These are phyloP conservation scores for Dermolepida albohirtum DNA, from an alignment of 2,888 invertebrate species.

Conservation along the genomic window DNA sequence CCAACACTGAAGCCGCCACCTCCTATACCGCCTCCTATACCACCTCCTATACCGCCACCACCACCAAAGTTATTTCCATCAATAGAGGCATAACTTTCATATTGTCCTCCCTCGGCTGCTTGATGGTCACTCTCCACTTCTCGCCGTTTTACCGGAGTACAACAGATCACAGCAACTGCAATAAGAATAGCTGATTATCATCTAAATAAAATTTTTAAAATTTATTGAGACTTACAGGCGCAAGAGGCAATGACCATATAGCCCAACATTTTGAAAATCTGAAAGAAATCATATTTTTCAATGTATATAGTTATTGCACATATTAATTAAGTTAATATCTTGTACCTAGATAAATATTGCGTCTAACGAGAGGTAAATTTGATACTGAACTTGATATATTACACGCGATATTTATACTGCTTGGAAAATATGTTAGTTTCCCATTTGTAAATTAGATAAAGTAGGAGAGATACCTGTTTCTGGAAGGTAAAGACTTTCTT, in stretches of 20 bases:
- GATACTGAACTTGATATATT: slow-evolving; percentile 23
- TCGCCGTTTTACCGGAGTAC: slow-evolving; percentile 35
- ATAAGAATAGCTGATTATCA: not conserved
- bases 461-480: slow-evolving; percentile 24
- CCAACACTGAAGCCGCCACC: slow-evolving; percentile 76
- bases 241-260: slow-evolving; percentile 30
- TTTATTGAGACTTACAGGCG: slow-evolving; percentile 15
- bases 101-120: slow-evolving; percentile 48
- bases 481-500: slow-evolving; percentile 24
- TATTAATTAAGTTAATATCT: not conserved
- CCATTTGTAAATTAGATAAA: slow-evolving; percentile 14
- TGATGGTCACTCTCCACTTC: slow-evolving; percentile 41
- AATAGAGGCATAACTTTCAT: slow-evolving; percentile 34
- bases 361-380: slow-evolving; percentile 8
- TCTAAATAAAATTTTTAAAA: not conserved
- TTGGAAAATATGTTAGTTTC: slow-evolving; percentile 27
- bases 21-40: slow-evolving; percentile 47
- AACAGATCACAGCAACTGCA: slow-evolving; percentile 28
- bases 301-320: not conserved
- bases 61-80: slow-evolving; percentile 28
- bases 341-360: slow-evolving; percentile 8
- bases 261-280: slow-evolving; percentile 11
- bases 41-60: too few species aligned
- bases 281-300: slow-evolving; percentile 1
- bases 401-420: slow-evolving; percentile 23